These are phyloP conservation scores for Ophonus ardosiacus DNA, from an alignment of 2,888 invertebrate species.

Conservation along the genomic window DNA sequence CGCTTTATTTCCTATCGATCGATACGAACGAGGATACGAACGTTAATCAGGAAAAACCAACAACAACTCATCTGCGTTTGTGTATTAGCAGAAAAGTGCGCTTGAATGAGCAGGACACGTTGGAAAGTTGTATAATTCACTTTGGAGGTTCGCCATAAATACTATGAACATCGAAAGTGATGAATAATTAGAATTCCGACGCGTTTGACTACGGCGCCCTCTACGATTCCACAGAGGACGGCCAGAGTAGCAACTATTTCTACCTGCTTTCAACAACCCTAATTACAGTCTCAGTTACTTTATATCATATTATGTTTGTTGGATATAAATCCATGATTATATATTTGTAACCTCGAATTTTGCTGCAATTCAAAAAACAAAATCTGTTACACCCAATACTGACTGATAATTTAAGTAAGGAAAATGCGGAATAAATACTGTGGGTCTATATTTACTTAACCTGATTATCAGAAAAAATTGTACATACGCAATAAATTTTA, in stretches of 20 bases:
- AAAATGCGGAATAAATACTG: neutral
- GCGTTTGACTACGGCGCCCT: neutral
- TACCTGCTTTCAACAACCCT: neutral
- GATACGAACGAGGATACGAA: neutral
- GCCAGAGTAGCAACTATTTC: neutral
- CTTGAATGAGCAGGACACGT: too few relatives aligned
- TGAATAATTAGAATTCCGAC: neutral
- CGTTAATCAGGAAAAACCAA: conserved; percentile 31
- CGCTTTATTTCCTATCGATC: neutral
- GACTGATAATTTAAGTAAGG: neutral
- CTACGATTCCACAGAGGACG: neutral
- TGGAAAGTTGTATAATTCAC: too few relatives aligned
- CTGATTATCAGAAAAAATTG: neutral
- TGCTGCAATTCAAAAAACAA: neutral
- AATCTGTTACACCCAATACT: neutral
- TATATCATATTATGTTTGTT: neutral
- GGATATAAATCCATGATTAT: neutral
- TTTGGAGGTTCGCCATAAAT: too few relatives aligned
- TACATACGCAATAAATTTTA: neutral
- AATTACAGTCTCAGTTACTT: neutral
- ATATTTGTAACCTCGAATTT: neutral
- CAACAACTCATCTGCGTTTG: conserved; percentile 12
- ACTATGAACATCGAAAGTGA: neutral
- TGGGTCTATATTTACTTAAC: conserved; percentile 1
- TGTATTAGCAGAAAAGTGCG: neutral